Percentiles rank a stretch among this genome's conserved stretches.
These are phyloP conservation scores for Pseudolaguvia tuberculata DNA, from an alignment of 2,113 vertebrate genomes.

Conservation along the genomic window DNA sequence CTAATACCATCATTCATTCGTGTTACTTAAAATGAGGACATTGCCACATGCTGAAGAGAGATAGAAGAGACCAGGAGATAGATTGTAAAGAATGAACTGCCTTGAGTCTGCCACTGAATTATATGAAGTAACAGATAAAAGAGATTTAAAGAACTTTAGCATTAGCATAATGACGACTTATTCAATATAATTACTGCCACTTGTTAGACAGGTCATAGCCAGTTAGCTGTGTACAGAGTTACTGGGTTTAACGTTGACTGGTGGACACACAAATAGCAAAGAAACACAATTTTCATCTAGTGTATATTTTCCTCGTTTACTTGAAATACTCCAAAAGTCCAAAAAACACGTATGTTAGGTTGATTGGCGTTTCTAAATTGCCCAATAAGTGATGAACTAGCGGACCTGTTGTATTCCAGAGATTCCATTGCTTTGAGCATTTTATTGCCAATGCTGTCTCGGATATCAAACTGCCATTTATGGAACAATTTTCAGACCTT, in stretches of 20 bases:
- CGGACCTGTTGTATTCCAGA: no score
- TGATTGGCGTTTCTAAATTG: no score
- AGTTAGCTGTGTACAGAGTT: not conserved
- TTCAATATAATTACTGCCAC: constrained; percentile 12
- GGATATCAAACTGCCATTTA: constrained; percentile 49
- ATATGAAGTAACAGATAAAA: not conserved
- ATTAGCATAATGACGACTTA: constrained; percentile 43
- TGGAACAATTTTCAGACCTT: constrained; percentile 52
- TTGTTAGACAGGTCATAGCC: not conserved
- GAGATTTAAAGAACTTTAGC: constrained; percentile 50
- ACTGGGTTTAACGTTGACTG: not conserved
- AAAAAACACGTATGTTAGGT: no score
- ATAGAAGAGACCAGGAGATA: constrained; percentile 59
- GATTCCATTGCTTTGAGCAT: constrained; percentile 37
- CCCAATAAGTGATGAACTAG: no score
- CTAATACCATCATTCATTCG: not conserved
- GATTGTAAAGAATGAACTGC: constrained; percentile 34
- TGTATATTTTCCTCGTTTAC: no score
- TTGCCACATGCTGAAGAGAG: constrained; percentile 48
- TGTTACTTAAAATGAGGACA: not conserved
- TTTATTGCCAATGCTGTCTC: constrained; percentile 43
- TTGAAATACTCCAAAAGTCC: no score
- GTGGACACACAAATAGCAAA: not conserved
- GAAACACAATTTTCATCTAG: not conserved
- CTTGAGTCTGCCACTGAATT: constrained; percentile 15